These are phyloP conservation scores for Sminthurides bifidus DNA, from an alignment of 1,140 invertebrate species.

Conservation along the genomic window DNA sequence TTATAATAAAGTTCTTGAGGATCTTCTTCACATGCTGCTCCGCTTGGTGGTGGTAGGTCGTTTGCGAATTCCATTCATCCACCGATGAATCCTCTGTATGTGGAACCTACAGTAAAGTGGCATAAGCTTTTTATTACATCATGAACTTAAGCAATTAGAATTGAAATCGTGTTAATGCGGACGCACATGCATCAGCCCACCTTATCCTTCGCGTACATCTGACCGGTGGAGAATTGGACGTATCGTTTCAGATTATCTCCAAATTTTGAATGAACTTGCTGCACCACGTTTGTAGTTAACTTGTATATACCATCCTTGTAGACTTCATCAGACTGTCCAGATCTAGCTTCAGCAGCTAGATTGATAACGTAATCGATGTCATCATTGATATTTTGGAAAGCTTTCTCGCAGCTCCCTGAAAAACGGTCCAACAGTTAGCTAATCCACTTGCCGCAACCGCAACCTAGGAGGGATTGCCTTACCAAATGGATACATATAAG, in stretches of 20 bases:
- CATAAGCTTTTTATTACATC: constrained; percentile 1
- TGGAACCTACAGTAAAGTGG: constrained; percentile 42
- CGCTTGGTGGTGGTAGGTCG: constrained; percentile 68
- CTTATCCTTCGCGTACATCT: constrained; percentile 67
- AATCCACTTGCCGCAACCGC: too few relatives aligned
- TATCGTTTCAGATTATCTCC: constrained; percentile 45
- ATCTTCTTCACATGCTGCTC: constrained; percentile 61
- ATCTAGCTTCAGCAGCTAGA: constrained; percentile 79
- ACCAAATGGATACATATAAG: not conserved
- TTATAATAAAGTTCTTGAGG: constrained; percentile 56
- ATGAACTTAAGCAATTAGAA: not conserved
- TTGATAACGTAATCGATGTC: constrained; percentile 70
- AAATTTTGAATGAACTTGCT: constrained; percentile 41
- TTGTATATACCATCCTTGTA: constrained; percentile 80
- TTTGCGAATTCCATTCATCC: constrained; percentile 64
- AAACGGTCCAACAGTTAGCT: constrained; percentile 15
- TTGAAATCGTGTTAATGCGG: not conserved
- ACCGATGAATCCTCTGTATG: constrained; percentile 60
- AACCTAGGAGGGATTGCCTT: too few relatives aligned
- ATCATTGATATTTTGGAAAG: constrained; percentile 49
- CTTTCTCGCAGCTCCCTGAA: constrained; percentile 61
- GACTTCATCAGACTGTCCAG: constrained; percentile 71
- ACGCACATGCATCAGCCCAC: too few relatives aligned
- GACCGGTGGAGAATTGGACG: constrained; percentile 73
- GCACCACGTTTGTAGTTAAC: constrained; percentile 61